These are phyloP conservation scores for Synergus umbraculus DNA, from an alignment of 2,888 invertebrate species.

Conservation along the genomic window DNA sequence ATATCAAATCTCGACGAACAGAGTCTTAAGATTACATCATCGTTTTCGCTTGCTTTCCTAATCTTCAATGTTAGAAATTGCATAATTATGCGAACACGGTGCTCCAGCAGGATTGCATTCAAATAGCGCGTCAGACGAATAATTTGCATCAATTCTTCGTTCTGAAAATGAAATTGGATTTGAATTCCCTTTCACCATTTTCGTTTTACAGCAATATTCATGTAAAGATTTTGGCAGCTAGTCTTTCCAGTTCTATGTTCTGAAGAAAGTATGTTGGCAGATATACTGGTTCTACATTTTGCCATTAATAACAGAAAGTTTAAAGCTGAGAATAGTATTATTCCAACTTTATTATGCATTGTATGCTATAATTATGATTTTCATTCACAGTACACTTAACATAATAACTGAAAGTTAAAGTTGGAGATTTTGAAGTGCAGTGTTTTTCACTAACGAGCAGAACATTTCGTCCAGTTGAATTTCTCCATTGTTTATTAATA, in stretches of 20 bases:
- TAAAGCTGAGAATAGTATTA: not conserved
- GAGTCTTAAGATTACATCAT: not conserved
- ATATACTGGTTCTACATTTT: not conserved
- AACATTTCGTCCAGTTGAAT: no score
- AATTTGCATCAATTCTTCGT: not conserved
- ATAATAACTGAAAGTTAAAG: no score
- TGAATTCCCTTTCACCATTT: not conserved
- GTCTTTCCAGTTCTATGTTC: not conserved
- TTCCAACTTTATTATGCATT: no score
- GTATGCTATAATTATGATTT: no score
- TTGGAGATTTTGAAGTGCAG: no score
- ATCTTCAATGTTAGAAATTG: not conserved
- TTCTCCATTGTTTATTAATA: no score
- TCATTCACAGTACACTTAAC: no score
- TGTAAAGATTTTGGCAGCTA: not conserved
- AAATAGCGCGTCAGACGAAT: not conserved
- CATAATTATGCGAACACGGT: slow-evolving; percentile 1
- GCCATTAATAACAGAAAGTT: not conserved
- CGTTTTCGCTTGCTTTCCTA: not conserved
- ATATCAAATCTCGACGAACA: not conserved
- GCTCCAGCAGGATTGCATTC: not conserved
- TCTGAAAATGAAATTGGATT: not conserved
- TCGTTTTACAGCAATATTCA: not conserved
- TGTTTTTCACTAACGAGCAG: no score
- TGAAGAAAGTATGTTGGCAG: not conserved